Evolutionary conservation across 2,888 invertebrate species (phyloP), one percentile per base, ranked within the genome.

Genomic region (Agrilus cyanescens): DNA sequence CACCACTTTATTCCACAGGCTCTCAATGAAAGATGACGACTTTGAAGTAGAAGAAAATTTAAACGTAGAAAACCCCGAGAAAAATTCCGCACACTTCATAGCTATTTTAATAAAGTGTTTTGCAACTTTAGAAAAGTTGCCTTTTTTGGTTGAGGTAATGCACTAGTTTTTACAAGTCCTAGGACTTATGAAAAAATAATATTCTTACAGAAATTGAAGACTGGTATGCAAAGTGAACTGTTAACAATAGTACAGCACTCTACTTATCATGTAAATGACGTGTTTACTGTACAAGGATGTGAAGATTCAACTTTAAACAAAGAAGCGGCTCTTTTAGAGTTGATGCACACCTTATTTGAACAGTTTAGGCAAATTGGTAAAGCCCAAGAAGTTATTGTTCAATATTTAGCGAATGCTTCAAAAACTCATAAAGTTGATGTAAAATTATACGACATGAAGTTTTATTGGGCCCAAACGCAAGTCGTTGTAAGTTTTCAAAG

Each of bases 401-500:
- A 76, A 29, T 57, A 75, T 74, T 53, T 81, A 72, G 57, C 69
- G 70, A 48, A 77, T 54, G 79, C 80, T 36, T 70, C 71, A n/a
- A 73, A 74, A 50, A 72, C 71, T 40, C 74, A 79, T 57, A 69
- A 68, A 45, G 53, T 72, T n/a, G 68, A 71, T 50, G 58, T 72
- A 37, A 67, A 69, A 41, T 61, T 80, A 36, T 86, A 85, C 59
- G 78, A 78, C 57, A 75, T 83, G 59, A 73, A 80, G 32, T 85
- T 89, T 60, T 89, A 88, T 52, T 94, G 93, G 93, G 79, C 81
- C 33, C 85, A 88, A 55, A 85, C 90, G 31, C 93, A 94, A 64
- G 80, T 82, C 60, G 88, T 89, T 57, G 88, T 90, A 68, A 70
- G 79, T 72, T 37, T n/a, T 38, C 10, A 13, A 6, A 10, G 2